These are phyloP conservation scores for Zaprionus capensis DNA, from an alignment of 1,140 invertebrate species.

Conservation along the genomic window DNA sequence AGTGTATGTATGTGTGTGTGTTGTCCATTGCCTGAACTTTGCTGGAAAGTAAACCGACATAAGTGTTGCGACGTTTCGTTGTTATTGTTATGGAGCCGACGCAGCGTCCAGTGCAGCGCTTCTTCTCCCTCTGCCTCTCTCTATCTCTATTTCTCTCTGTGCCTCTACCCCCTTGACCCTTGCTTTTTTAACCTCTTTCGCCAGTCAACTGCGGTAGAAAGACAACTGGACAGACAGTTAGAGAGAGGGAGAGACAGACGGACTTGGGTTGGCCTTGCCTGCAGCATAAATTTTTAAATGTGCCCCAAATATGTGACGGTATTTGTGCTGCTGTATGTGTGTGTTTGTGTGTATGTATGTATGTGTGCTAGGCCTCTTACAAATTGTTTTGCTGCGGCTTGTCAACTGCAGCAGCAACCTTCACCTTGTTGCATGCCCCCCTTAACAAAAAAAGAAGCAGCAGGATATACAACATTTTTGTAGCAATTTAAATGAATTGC, in stretches of 20 bases:
- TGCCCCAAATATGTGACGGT: conserved; percentile 35
- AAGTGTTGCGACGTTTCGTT: conserved; percentile 75
- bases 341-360: not conserved
- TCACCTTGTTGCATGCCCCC: conserved; percentile 71
- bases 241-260: not conserved
- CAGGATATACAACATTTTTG: conserved; percentile 51
- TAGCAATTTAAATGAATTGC: conserved; percentile 29
- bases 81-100: conserved; percentile 59
- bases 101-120: not conserved
- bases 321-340: not conserved
- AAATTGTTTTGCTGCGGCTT: conserved; percentile 64
- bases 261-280: conserved; percentile 60
- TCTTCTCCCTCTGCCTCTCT: not conserved
- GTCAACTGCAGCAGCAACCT: conserved; percentile 78
- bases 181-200: conserved; percentile 38
- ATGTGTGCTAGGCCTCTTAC: not conserved
- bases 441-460: conserved; percentile 24
- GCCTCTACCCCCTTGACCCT: not conserved
- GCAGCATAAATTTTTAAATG: conserved; percentile 77
- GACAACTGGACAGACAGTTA: not conserved
- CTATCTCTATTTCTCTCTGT: not conserved
- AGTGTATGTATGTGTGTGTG: conserved; percentile 6
- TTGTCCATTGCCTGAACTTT: conserved; percentile 41
- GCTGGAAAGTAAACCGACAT: conserved; percentile 73
- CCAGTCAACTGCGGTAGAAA: conserved; percentile 11